phyloP scores from a whole-genome alignment of 2,888 invertebrate species.

The Euphydryas editha region DNA sequence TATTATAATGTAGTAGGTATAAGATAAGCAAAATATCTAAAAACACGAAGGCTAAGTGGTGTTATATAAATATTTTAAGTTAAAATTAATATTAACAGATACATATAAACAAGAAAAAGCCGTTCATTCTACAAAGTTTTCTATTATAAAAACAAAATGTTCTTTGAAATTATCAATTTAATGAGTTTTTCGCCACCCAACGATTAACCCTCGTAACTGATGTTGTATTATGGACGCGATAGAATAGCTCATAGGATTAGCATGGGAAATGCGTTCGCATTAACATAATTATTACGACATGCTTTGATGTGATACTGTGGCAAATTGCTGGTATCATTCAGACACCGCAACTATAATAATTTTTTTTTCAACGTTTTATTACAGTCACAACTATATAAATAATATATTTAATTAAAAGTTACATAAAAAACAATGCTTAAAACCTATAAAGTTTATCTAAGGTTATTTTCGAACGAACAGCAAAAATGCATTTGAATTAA shows the following conservation, averaged over 20 bases:
- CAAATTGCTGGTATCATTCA: slow-evolving; percentile 21
- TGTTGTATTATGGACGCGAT: slow-evolving; percentile 15
- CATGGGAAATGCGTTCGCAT: slow-evolving; percentile 30
- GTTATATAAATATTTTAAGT: too few species aligned
- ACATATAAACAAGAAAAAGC: too few species aligned
- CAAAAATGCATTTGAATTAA: too few species aligned
- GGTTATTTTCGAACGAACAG: too few species aligned
- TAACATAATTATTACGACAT: slow-evolving; percentile 33
- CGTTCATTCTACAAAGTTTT: too few species aligned
- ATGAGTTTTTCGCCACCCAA: slow-evolving; percentile 24
- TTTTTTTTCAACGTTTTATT: background rate
- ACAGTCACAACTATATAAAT: background rate
- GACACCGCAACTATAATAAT: background rate
- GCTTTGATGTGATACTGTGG: slow-evolving; percentile 14
- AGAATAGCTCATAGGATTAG: slow-evolving; percentile 18
- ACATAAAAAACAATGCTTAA: background rate
- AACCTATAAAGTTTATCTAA: too few species aligned
- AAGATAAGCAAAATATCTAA: too few species aligned
- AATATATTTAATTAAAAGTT: too few species aligned
- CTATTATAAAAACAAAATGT: background rate
- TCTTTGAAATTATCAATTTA: slow-evolving; percentile 18
- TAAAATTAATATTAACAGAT: too few species aligned
- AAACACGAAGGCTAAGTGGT: too few species aligned
- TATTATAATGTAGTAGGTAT: too few species aligned
- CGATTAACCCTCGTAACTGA: slow-evolving; percentile 8